Evolutionary conservation across 2,888 invertebrate genomes (phyloP).

Genomic region (Odontothrips loti): DNA sequence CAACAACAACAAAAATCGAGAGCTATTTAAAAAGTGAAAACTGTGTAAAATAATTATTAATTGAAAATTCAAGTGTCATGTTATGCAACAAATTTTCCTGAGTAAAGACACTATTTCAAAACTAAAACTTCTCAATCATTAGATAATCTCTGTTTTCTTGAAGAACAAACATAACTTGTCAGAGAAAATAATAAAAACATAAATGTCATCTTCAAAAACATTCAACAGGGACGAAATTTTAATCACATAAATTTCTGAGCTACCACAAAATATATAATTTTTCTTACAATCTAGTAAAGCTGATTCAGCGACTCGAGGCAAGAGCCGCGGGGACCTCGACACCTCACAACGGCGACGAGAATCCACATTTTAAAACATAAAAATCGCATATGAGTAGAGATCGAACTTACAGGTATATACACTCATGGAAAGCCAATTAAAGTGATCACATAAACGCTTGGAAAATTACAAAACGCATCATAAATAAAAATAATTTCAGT

Average conservation of each 20-base stretch:
- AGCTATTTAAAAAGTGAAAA: conserved; percentile 2
- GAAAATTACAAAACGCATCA: background rate
- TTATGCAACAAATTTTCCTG: background rate
- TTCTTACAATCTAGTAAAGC: conserved; percentile 18
- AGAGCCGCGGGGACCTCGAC: background rate
- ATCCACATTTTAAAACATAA: background rate
- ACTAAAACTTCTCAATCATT: background rate
- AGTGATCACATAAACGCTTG: background rate
- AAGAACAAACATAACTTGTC: background rate
- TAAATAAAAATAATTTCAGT: background rate
- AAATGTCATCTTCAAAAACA: background rate
- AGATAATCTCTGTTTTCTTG: background rate
- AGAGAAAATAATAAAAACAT: background rate
- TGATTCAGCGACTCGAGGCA: background rate
- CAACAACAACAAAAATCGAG: conserved; percentile 5
- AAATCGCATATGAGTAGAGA: background rate
- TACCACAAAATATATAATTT: background rate
- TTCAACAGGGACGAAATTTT: conserved; percentile 15
- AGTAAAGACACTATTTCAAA: background rate
- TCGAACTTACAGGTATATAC: background rate
- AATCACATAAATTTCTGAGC: conserved; percentile 12
- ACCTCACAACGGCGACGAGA: background rate
- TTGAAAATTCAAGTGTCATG: background rate
- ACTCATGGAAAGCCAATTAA: background rate
- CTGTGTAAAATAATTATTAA: background rate